Base-by-base conservation (phyloP, 2,113 vertebrate genomes). In the Azemiops feae region DNA sequence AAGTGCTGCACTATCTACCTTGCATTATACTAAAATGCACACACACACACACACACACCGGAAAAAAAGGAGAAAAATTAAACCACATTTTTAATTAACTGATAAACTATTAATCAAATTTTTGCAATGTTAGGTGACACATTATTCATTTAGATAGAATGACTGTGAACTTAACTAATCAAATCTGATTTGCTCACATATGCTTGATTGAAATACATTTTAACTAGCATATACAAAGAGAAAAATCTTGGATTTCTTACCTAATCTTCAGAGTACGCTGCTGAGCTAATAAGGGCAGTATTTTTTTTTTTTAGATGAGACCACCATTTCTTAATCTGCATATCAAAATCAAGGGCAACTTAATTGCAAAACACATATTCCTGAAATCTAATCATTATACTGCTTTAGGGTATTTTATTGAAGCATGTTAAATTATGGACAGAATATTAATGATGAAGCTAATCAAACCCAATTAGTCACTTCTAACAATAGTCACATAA, bases 361-460 rank as follows among this genome's bases (percentile, higher is more conserved):
- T 98, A 98, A 98, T 98, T 98, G 98, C 98, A 98, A 98, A 98
- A 98, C 98, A 98, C 98, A 98, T 98, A 98, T 98, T 98, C 98
- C 98, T 98, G 98, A 98, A 98, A 98, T 98, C 98, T 98, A 98
- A 98, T 98, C 98, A 98, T 98, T 98, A 98, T 97, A 98, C 98
- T 97, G 98, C 98, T 98, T 98, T 98, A 98, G 98, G 98, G 98
- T 98, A 98, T 98, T 98, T 98, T 98, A 98, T 98, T 98, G 98
- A 98, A 98, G 98, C 98, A 97, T 97, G 98, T 98, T 98, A 98
- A 98, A 98, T 98, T 98, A 98, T 98, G 98, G 98, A 97, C 98
- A 98, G 98, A 98, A 98, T 98, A 98, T 98, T 98, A 98, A 98
- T 98, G 98, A 98, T 93, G 97, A 97, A 98, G 98, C 98, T 98